Conservation (phyloP, 2,888 invertebrate species). For the Mantis religiosa region DNA sequence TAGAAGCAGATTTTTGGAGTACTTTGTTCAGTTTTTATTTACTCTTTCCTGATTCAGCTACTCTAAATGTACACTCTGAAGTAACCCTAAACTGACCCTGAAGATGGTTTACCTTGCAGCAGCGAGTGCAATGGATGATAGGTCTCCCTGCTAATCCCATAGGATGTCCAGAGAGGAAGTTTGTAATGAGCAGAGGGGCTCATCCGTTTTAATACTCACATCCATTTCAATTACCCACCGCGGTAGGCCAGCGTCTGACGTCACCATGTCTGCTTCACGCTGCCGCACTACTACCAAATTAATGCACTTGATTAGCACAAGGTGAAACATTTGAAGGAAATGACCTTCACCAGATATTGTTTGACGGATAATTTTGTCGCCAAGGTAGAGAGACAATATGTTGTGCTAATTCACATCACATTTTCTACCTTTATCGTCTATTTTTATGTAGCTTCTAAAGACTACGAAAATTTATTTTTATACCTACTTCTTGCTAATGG, state of each 20-base stretch:
- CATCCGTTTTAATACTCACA: constrained; percentile 9
- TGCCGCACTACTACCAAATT: not conserved
- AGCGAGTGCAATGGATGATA: not conserved
- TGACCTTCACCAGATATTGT: not conserved
- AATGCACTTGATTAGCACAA: not conserved
- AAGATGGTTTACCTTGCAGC: not conserved
- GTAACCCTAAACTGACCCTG: not conserved
- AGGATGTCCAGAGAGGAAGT: not conserved
- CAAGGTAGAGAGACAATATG: too few relatives aligned
- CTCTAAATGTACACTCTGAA: too few relatives aligned
- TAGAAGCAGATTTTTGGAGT: too few relatives aligned
- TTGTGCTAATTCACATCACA: too few relatives aligned
- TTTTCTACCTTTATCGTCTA: too few relatives aligned
- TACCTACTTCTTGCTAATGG: too few relatives aligned
- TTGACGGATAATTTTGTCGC: too few relatives aligned
- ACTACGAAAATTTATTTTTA: too few relatives aligned
- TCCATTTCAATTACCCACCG: constrained; percentile 11
- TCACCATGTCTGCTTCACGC: not conserved
- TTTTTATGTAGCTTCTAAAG: too few relatives aligned
- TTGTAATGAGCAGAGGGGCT: not conserved
- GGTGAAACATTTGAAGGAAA: not conserved
- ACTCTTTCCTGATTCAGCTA: too few relatives aligned
- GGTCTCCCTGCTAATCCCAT: not conserved
- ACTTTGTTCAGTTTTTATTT: too few relatives aligned
- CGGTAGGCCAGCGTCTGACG: not conserved